A percentile compares a stretch with the other conserved stretches of the same genome.
Conservation (phyloP, 2,113 vertebrate genomes). For the Hippocampus zosterae region DNA sequence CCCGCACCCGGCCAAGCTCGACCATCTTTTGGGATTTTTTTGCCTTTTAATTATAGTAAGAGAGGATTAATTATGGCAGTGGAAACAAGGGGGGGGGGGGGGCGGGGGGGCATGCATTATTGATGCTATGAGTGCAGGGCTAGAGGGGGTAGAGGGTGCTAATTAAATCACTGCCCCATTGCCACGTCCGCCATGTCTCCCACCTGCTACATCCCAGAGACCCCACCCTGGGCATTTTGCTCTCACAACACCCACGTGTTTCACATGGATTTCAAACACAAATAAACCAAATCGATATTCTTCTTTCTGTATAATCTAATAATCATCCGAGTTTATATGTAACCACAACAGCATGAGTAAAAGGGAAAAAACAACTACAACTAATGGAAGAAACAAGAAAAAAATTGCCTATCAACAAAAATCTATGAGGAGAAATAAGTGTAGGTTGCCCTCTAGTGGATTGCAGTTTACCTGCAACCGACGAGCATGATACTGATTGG, state of each 20-base stretch:
- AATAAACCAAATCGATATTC: background rate
- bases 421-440: background rate
- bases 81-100: conserved; percentile 65
- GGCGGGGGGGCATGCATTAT: conserved; percentile 73
- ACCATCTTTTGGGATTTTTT: conserved; percentile 75
- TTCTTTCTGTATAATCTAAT: background rate
- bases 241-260: too few species aligned
- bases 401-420: background rate
- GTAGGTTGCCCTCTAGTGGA: conserved; percentile 48
- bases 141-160: conserved; percentile 72
- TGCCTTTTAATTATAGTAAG: conserved; percentile 80
- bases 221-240: conserved; percentile 13
- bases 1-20: conserved; percentile 62
- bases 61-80: conserved; percentile 78
- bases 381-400: background rate
- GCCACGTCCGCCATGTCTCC: conserved; percentile 64
- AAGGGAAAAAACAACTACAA: background rate
- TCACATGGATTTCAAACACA: background rate
- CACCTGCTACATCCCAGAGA: conserved; percentile 58
- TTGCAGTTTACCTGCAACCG: conserved; percentile 7
- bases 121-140: conserved; percentile 77
- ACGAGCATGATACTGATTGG: background rate
- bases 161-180: conserved; percentile 77
- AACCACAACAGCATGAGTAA: conserved; percentile 12
- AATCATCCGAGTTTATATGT: background rate